A percentile compares a stretch with the other conserved stretches of the same genome.
Evolutionary conservation across 1,140 invertebrate genomes (phyloP).

Genomic region (Caerostris darwini): DNA sequence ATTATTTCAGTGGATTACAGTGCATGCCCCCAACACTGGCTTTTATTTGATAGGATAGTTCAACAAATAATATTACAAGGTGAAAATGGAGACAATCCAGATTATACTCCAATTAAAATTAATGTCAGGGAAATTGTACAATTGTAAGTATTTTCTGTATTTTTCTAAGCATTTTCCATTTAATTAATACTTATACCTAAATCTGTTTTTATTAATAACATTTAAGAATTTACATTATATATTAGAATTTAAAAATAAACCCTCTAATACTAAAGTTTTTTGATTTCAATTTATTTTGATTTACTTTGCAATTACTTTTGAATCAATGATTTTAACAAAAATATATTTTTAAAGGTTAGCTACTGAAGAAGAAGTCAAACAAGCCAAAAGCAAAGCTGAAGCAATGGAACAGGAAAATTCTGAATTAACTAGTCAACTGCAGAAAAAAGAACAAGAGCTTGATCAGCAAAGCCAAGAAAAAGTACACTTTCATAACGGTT

Average conservation of each 20-base stretch:
- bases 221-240: background rate
- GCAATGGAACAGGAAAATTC: constrained; percentile 94
- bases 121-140: constrained; percentile 96
- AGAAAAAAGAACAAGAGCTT: constrained; percentile 96
- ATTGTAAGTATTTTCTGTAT: constrained; percentile 83
- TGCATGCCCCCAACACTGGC: constrained; percentile 94
- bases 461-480: constrained; percentile 94
- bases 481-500: constrained; percentile 81
- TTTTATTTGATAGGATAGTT: constrained; percentile 95
- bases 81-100: constrained; percentile 89
- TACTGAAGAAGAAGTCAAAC: constrained; percentile 95
- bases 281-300: background rate
- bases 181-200: background rate
- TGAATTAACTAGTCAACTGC: constrained; percentile 91
- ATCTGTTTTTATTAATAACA: background rate
- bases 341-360: constrained; percentile 85
- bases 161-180: background rate
- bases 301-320: background rate
- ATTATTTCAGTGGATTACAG: constrained; percentile 87
- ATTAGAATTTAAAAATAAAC: constrained; percentile 2
- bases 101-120: constrained; percentile 92
- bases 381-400: constrained; percentile 92
- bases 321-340: background rate
- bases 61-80: constrained; percentile 97
- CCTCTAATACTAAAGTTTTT: background rate